Percentiles rank a stretch among this genome's conserved stretches.
phyloP scores from a whole-genome alignment of 2,888 invertebrate genomes.

The Noctua fimbriata region DNA sequence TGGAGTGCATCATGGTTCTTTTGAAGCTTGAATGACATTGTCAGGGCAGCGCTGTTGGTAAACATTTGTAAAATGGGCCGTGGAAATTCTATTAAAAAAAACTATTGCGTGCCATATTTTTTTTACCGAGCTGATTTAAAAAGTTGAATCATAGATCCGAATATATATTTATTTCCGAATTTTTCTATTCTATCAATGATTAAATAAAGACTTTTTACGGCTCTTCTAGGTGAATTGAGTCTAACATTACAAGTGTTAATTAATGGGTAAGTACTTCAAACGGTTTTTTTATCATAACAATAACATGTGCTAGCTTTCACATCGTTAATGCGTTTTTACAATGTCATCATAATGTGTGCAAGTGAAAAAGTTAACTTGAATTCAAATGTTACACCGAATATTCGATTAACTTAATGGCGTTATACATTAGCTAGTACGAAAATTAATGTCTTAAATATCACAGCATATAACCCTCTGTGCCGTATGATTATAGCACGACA shows the following conservation, averaged over 20 bases:
- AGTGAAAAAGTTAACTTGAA: conserved; percentile 2
- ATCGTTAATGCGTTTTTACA: conserved; percentile 1
- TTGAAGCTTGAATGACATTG: background rate
- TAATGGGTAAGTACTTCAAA: conserved; percentile 8
- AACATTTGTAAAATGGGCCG: background rate
- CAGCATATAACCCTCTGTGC: conserved; percentile 63
- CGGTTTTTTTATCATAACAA: conserved; percentile 21
- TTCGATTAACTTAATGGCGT: conserved; percentile 71
- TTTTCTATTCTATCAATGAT: background rate
- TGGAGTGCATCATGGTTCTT: background rate
- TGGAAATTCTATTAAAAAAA: background rate
- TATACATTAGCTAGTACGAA: conserved; percentile 78
- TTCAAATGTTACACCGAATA: conserved; percentile 15
- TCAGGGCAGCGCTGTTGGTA: too few species aligned
- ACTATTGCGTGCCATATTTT: background rate
- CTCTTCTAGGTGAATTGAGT: background rate
- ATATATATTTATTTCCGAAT: background rate
- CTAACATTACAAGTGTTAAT: too few species aligned
- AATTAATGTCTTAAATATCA: conserved; percentile 77
- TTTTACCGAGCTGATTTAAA: background rate
- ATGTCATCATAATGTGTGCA: conserved; percentile 8
- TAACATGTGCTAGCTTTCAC: conserved; percentile 17
- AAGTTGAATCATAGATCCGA: background rate
- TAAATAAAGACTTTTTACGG: background rate
- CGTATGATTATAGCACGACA: background rate